phyloP scores from a whole-genome alignment of 2,113 vertebrate genomes.

The Stomatorhinus ivindoensis region DNA sequence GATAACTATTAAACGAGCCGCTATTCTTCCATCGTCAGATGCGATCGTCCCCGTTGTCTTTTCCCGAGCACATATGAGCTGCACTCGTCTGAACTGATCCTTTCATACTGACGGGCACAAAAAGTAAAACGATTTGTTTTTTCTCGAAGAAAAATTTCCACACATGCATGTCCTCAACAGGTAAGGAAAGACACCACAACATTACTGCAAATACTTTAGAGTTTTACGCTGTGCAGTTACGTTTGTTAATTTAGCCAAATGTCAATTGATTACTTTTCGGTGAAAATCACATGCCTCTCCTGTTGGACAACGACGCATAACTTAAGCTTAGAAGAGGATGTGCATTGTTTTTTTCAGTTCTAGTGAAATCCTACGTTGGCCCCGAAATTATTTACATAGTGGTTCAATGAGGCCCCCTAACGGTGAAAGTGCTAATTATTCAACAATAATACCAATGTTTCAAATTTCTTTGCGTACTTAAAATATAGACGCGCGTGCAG shows the following conservation, averaged over 20 bases:
- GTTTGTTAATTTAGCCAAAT: background rate
- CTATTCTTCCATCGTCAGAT: background rate
- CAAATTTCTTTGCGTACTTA: background rate
- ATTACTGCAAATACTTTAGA: background rate
- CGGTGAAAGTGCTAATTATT: background rate
- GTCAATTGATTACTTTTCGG: background rate
- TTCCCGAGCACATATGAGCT: background rate
- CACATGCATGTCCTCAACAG: background rate
- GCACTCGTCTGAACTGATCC: background rate
- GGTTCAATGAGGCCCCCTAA: constrained; percentile 13
- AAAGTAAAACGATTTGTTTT: background rate
- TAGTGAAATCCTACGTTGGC: background rate
- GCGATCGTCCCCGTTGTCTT: background rate
- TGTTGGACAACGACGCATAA: background rate
- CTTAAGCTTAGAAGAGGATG: background rate
- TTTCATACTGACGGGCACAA: background rate
- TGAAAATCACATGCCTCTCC: background rate
- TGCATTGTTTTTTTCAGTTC: background rate
- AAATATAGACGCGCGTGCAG: background rate
- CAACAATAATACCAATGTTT: background rate
- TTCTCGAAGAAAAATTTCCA: background rate
- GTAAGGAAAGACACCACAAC: background rate
- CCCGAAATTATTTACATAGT: background rate
- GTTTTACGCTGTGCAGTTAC: background rate
- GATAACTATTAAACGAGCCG: background rate